Evolutionary conservation across 2,888 invertebrate species (phyloP), one percentile per base, ranked within the genome.

Genomic region (Epistrophe eligans): DNA sequence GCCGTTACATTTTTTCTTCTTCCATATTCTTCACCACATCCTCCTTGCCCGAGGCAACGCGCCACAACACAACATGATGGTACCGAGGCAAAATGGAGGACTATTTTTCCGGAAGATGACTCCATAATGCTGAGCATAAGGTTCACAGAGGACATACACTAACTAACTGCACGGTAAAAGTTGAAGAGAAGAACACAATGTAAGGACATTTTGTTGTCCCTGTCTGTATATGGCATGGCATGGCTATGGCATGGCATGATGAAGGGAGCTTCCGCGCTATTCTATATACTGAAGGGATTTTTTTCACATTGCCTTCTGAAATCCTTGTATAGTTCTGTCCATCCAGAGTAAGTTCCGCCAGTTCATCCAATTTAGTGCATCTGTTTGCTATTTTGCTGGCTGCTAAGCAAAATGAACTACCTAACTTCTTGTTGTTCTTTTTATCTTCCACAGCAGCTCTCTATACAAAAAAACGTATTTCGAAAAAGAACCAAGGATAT

Each of bases 31-130:
- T 74, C 28, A 35, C 4, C 13, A 50, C 48, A 71, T 74, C 28
- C 60, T 79, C 38, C 11, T 58, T 58, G 50, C 58, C 24, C 43
- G 35, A 32, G 40, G 62, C 43, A 57, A 55, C 35, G 62, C 32
- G 60, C 48, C 3, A 48, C 17, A 48, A 0, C 3, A 45, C 8
- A 45, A 4, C 45, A 45, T 40, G 13, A 38, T 70, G 32, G 35
- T 32, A 17, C 32, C 32, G 13, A 28, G 48, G 45, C 32, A 35
- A 24, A 24, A 58, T 66, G 19, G 62, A 50, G 35, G 52, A 58
- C 55, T 70, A 70, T 82, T 74, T 82, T 74, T 70, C 79, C 83
- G 60, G 71, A 79, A 77, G 83, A 79, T 76, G 79, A 79, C 79
- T 83, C 76, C 79, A 79, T 87, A 74, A 72, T 79, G 70, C 45